Conservation (phyloP, 2,888 invertebrate genomes). For the Leptura quadrifasciata region DNA sequence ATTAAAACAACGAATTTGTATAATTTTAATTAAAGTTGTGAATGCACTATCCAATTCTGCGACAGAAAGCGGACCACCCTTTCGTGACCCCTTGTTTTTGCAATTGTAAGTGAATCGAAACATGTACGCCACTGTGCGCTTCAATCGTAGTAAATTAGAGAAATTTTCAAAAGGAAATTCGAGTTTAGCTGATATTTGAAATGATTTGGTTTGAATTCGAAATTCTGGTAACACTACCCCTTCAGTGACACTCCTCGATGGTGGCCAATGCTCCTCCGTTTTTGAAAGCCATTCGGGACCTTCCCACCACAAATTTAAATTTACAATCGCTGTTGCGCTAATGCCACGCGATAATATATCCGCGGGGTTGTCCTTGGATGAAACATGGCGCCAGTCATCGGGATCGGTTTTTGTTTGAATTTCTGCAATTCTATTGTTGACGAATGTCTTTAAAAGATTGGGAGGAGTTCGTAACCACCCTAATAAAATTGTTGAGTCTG, state of each 20-base stretch:
- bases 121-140: too few species aligned
- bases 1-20: conserved; percentile 36
- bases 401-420: conserved; percentile 26
- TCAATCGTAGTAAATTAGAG: too few species aligned
- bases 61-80: neutral
- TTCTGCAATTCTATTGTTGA: conserved; percentile 30
- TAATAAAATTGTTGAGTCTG: neutral
- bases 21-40: conserved; percentile 3
- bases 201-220: too few species aligned
- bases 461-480: neutral
- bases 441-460: conserved; percentile 33
- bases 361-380: conserved; percentile 24
- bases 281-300: conserved; percentile 38
- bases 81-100: neutral
- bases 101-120: neutral
- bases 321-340: neutral
- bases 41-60: too few species aligned
- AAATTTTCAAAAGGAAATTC: too few species aligned
- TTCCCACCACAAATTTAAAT: conserved; percentile 42
- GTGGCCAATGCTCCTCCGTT: neutral
- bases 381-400: conserved; percentile 8
- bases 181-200: too few species aligned
- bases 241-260: neutral
- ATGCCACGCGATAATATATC: conserved; percentile 23
- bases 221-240: too few species aligned